These are phyloP conservation scores for Coptotermes formosanus DNA, from an alignment of 1,140 invertebrate genomes.

Conservation along the genomic window DNA sequence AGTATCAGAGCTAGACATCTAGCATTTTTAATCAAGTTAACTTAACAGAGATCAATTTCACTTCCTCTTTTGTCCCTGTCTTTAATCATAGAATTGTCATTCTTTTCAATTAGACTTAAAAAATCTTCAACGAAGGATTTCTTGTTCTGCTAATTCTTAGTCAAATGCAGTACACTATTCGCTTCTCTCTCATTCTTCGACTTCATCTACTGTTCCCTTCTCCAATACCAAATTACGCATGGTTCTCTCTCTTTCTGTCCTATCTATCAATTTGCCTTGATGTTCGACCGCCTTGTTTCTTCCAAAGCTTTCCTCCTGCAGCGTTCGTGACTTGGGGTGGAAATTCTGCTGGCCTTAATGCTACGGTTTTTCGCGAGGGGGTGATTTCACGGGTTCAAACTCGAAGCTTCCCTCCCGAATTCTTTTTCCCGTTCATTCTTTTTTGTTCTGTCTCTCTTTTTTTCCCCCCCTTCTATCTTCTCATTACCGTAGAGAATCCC, in stretches of 20 bases:
- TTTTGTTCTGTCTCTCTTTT: background rate
- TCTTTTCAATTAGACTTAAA: constrained; percentile 2
- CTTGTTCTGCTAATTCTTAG: constrained; percentile 13
- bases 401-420: background rate
- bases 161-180: background rate
- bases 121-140: background rate
- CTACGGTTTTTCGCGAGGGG: background rate
- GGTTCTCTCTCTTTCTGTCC: background rate
- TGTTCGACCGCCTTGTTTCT: background rate
- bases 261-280: constrained; percentile 26
- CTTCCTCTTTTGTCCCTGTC: background rate
- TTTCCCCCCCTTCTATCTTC: constrained; percentile 12
- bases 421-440: background rate
- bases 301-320: background rate
- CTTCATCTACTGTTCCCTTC: background rate
- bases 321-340: constrained; percentile 22
- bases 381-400: constrained; percentile 24
- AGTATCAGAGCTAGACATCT: background rate
- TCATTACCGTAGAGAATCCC: constrained; percentile 1
- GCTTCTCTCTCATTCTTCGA: background rate
- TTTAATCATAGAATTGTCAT: background rate
- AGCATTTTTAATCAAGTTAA: background rate
- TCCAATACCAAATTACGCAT: background rate
- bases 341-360: background rate
- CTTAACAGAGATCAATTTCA: background rate